Base-by-base conservation (phyloP, 2,888 invertebrate genomes). In the Zootermopsis nevadensis region DNA sequence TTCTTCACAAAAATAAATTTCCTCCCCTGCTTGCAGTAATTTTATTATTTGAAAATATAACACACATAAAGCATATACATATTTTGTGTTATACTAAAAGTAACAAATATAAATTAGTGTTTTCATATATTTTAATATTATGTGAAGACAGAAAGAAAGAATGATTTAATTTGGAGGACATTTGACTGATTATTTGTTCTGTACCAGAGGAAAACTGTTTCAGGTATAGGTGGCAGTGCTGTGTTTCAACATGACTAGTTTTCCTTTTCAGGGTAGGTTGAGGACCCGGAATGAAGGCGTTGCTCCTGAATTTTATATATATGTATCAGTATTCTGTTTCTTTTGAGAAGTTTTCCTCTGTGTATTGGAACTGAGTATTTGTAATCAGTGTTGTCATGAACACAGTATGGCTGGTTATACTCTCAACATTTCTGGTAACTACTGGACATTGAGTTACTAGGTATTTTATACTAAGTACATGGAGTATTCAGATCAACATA, bases 151-250 rank as follows among this genome's bases (percentile, higher is more conserved):
- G 55, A 22, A 55, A 6, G 22, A 55, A 55, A 22, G 60, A 60
- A 60, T 0, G 15, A 48, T 48, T 48, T 48, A 60, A 81, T 69
- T 81, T 81, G 38, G 38, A 22, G 35, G 55, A 77, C 35, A 55
- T 76, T 55, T 55, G 55, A 31, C 31, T 76, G 27, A 27, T 22
- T 35, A 30, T 53, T 48, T 24, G 69, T 77, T 83, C 76, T 76
- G 66, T 48, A 79, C 67, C 81, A 85, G 84, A 85, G 86, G 84
- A 83, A 86, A 86, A 83, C 84, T 86, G 80, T 86, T 86, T 85
- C 86, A 86, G 86, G 72, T 27, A 19, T 74, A 33, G 35, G 24
- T 27, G 35, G 74, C 74, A n/a, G 38, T 22, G 33, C 15, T 38
- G 74, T 35, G 12, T 7, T 60, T 48, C 10, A 8, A 27, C 60